Evolutionary conservation across 2,113 vertebrate species (phyloP), one percentile per base, ranked within the genome.

Genomic region (Lasiurus borealis): DNA sequence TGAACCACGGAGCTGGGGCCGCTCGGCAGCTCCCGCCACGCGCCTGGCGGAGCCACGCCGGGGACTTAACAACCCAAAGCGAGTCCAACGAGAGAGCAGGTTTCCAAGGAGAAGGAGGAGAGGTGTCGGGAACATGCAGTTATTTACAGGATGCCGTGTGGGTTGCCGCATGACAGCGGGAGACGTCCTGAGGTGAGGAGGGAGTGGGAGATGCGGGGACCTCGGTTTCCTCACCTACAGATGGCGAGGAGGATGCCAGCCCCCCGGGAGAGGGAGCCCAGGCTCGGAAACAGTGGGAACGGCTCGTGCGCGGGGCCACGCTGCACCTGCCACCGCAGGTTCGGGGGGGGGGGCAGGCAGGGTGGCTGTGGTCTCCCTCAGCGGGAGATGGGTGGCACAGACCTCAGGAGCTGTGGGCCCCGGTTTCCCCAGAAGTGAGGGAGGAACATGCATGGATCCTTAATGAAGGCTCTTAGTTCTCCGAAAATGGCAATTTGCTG

Each of bases 71-170:
- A 95, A 14, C 19, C 89, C 62, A 81, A 85, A 69, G 80, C 71
- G 6, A 93, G 86, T 85, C 94, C 94, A 95, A 54, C 92, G 95
- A 96, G 83, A 93, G 89, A 93, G 82, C 95, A 96, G 93, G 95
- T 97, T 97, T 96, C 97, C 97, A 97, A 97, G 97, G 97, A 97
- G 97, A 96, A 94, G 96, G 94, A 96, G 97, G 96, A 96, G 97
- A 97, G 95, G 97, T 97, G 97, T 97, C 88, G 95, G 93, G 97
- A 97, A 97, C 97, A 97, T 93, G 87, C 91, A 93, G 97, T 97
- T 97, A 97, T 97, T 97, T 97, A 96, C 96, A 96, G 97, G 97
- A 93, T 94, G 97, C 40, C 64, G 92, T 97, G 96, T 97, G 97
- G 96, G 97, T n/a, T 96, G 97, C 18, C 71, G 84, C 91, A 11